Evolutionary conservation across 2,797 vertebrate genomes (phyloP), one percentile per base, ranked within the genome.

Genomic region (Sus cebifrons): DNA sequence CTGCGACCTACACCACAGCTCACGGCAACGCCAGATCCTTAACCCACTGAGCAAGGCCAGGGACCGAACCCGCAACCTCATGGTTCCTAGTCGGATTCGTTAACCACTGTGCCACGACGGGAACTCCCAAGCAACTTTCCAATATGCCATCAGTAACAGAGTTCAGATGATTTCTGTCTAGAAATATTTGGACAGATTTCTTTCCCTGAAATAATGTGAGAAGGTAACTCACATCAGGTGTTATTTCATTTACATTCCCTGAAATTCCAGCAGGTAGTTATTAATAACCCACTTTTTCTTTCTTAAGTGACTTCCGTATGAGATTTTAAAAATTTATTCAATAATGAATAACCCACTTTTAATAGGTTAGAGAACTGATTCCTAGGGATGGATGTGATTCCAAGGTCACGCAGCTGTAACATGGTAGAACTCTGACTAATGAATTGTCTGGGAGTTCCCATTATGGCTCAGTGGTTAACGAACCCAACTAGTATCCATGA

Each of bases 141-240:
- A 40, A 10, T 65, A 62, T 64, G 52, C 58, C 64, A 54, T 62
- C 36, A n/a, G 10, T 40, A 78, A 68, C 81, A 78, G 14, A 62
- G 27, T 12, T 78, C 20, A 16, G 29, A 52, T 70, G 27, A 52
- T 52, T 65, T 73, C 82, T 65, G 49, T 78, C 65, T 49, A 49
- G 40, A 81, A 74, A 62, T 85, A 81, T 68, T 74, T 85, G 89
- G n/a, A n/a, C 27, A 68, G 32, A 18, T 85, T 94, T 91, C 23
- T 75, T 86, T 44, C 78, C 14, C 65, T 25, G 65, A 89, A 89
- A 85, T 75, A 62, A 70, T 60, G 32, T 27, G 60, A 79, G 40
- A 58, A 62, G 36, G 49, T 68, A 65, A 77, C 44, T 64, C 75
- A 68, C 21, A 89, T 40, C 9, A 49, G 25, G 3, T 79, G 16